Conservation (phyloP, 2,888 invertebrate species). For the Linnaemya tessellans region DNA sequence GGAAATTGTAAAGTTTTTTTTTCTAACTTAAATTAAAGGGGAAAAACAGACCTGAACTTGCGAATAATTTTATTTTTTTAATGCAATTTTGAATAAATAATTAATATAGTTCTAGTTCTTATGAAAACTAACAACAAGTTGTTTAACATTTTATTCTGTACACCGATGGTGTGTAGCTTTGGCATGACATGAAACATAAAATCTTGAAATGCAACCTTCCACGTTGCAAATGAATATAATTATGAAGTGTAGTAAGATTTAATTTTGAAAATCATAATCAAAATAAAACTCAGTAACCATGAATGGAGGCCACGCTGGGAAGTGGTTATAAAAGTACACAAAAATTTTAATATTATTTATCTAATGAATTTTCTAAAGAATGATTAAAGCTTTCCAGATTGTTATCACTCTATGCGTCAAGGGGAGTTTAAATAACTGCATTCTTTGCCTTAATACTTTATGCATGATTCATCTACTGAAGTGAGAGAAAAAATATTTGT, state of each 20-base stretch:
- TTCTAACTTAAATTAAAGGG: not conserved
- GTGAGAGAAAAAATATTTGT: too few relatives aligned
- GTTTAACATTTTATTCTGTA: not conserved
- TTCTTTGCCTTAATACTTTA: too few relatives aligned
- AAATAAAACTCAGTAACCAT: constrained; percentile 20
- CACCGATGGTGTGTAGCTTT: not conserved
- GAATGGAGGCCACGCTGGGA: constrained; percentile 18
- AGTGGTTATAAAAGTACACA: constrained; percentile 25
- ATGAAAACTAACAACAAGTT: constrained; percentile 3
- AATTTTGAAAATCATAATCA: not conserved
- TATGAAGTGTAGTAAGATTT: constrained; percentile 12
- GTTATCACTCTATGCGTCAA: too few relatives aligned
- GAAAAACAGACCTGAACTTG: not conserved
- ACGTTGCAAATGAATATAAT: constrained; percentile 13
- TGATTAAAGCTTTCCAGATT: too few relatives aligned
- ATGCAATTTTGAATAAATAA: not conserved
- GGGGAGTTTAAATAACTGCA: too few relatives aligned
- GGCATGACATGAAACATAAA: not conserved
- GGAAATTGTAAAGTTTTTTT: not conserved
- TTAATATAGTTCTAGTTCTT: not conserved
- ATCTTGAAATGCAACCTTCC: constrained; percentile 12
- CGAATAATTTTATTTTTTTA: not conserved
- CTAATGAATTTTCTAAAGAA: too few relatives aligned
- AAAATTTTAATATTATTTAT: not conserved
- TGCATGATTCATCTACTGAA: too few relatives aligned